phyloP scores from a whole-genome alignment of 2,888 invertebrate genomes.

The Pemphredon lugubris region DNA sequence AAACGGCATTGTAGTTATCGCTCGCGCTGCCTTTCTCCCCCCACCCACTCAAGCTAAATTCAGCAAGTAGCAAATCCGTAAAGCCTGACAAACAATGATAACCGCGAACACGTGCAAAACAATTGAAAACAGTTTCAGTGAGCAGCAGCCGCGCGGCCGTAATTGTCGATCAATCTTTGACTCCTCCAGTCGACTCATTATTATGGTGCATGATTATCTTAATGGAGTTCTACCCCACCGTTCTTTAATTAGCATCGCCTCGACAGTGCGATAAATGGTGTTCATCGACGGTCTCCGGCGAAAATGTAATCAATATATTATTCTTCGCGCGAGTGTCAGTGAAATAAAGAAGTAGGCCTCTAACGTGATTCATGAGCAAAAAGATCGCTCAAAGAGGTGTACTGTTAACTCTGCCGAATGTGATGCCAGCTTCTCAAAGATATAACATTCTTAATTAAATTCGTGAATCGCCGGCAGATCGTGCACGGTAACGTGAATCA shows the following conservation, averaged over 20 bases:
- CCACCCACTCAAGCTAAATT: constrained; percentile 6
- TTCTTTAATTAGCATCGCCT: constrained; percentile 64
- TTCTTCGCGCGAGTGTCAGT: constrained; percentile 30
- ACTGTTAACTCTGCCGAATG: neutral
- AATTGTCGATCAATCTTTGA: constrained; percentile 70
- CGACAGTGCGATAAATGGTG: constrained; percentile 49
- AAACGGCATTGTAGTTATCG: constrained; percentile 7
- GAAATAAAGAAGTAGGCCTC: constrained; percentile 36
- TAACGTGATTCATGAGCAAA: constrained; percentile 23
- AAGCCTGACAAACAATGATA: constrained; percentile 57
- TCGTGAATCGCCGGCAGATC: neutral
- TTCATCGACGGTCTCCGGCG: constrained; percentile 27
- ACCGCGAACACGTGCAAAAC: constrained; percentile 67
- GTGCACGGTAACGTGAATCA: neutral
- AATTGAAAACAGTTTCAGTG: constrained; percentile 57
- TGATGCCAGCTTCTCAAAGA: too few relatives aligned
- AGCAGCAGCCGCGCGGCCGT: constrained; percentile 42
- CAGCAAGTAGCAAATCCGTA: constrained; percentile 10
- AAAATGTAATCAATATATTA: constrained; percentile 37
- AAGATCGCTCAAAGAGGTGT: constrained; percentile 14
- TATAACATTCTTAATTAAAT: too few relatives aligned
- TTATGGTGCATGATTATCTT: constrained; percentile 63
- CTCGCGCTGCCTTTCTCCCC: constrained; percentile 3
- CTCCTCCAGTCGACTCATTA: constrained; percentile 51
- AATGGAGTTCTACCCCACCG: constrained; percentile 54